Conservation (phyloP, 2,113 vertebrate species). For the Lepus americanus region DNA sequence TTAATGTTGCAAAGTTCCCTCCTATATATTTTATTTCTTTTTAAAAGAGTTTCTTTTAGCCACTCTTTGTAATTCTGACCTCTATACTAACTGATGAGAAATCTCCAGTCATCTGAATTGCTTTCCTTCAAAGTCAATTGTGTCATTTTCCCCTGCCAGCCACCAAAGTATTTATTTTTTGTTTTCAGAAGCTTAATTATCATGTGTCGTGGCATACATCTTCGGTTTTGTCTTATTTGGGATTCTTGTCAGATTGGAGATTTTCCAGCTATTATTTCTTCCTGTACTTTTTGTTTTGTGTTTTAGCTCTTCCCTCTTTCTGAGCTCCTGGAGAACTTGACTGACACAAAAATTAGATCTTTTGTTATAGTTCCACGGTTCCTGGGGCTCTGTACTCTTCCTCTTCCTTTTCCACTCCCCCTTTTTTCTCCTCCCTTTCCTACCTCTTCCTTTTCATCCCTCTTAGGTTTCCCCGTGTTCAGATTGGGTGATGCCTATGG, state of each 20-base stretch:
- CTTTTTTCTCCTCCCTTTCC: neutral
- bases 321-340: neutral
- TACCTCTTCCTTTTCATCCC: neutral
- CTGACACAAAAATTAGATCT: neutral
- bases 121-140: neutral
- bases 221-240: neutral
- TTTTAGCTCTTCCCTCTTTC: neutral
- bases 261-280: neutral
- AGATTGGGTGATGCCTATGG: neutral
- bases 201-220: neutral
- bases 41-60: neutral
- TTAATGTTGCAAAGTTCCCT: neutral
- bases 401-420: neutral
- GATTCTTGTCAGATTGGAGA: neutral
- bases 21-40: neutral
- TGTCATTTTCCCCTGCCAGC: neutral
- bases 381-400: neutral
- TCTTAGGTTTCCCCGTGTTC: neutral
- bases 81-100: neutral
- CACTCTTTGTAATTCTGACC: neutral
- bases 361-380: neutral
- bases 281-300: neutral
- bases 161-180: neutral
- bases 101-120: neutral
- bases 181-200: conserved; percentile 36